A percentile compares a stretch with the other conserved stretches of the same genome.
Evolutionary conservation across 2,888 invertebrate species (phyloP).

Genomic region (Oscheius sp.): DNA sequence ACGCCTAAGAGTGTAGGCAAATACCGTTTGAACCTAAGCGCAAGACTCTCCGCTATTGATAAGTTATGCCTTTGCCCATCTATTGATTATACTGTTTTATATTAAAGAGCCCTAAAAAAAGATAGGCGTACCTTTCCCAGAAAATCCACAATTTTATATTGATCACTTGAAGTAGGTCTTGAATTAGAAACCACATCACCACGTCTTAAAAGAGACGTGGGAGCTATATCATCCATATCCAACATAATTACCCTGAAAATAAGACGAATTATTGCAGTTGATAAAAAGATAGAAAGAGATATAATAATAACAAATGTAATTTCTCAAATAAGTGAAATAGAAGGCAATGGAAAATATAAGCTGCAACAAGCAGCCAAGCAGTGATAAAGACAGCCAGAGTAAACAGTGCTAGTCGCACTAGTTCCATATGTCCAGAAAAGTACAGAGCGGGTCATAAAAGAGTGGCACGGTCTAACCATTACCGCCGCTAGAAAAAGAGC

Average conservation of each 20-base stretch:
- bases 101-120: not conserved
- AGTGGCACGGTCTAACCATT: slow-evolving; percentile 23
- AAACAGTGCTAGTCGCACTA: slow-evolving; percentile 20
- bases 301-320: too few relatives aligned
- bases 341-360: too few relatives aligned
- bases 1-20: slow-evolving; percentile 37
- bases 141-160: slow-evolving; percentile 17
- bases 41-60: slow-evolving; percentile 17
- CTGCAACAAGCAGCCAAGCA: slow-evolving; percentile 20
- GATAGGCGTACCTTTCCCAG: slow-evolving; percentile 31
- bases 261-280: not conserved
- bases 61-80: slow-evolving; percentile 1
- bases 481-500: slow-evolving; percentile 9
- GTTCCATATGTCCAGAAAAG: slow-evolving; percentile 6
- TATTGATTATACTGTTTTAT: slow-evolving; percentile 8
- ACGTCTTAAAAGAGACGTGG: not conserved
- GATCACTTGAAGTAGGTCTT: not conserved
- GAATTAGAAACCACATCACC: slow-evolving; percentile 4
- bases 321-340: slow-evolving; percentile 4
- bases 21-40: slow-evolving; percentile 24
- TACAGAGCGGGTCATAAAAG: not conserved
- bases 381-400: slow-evolving; percentile 33
- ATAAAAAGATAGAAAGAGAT: not conserved
- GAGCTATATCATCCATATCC: slow-evolving; percentile 8
- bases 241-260: slow-evolving; percentile 7